A percentile compares a stretch with the other conserved stretches of the same genome.
These are phyloP conservation scores for Trachymyrmex septentrionalis DNA, from an alignment of 1,140 invertebrate species.

Conservation along the genomic window DNA sequence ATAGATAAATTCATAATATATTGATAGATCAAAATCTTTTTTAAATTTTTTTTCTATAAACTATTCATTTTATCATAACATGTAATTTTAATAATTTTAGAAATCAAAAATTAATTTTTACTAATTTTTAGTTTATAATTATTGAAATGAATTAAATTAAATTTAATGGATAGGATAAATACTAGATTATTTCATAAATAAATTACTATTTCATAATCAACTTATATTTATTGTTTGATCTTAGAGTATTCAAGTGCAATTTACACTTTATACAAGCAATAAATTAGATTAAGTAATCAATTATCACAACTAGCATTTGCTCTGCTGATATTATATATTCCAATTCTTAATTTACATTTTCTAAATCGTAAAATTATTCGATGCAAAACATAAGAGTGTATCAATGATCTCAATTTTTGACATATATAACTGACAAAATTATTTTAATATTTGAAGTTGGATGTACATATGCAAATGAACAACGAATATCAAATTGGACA, in stretches of 20 bases:
- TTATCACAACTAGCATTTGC: conserved; percentile 72
- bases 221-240: conserved; percentile 74
- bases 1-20: neutral
- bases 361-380: neutral
- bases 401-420: conserved; percentile 3
- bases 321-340: conserved; percentile 18
- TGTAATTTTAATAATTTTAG: neutral
- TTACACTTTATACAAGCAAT: conserved; percentile 83
- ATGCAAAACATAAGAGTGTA: conserved; percentile 9
- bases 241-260: conserved; percentile 78
- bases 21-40: neutral
- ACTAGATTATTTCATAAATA: neutral
- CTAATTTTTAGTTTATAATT: neutral
- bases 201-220: conserved; percentile 1
- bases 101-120: neutral
- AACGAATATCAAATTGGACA: neutral
- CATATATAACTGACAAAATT: neutral
- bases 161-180: neutral
- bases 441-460: neutral
- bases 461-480: neutral
- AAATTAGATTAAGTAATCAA: conserved; percentile 77
- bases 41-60: neutral
- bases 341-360: neutral
- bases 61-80: neutral
- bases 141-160: neutral